Evolutionary conservation across 1,140 invertebrate species (phyloP), one percentile per base, ranked within the genome.

Genomic region (Saccostrea echinata): DNA sequence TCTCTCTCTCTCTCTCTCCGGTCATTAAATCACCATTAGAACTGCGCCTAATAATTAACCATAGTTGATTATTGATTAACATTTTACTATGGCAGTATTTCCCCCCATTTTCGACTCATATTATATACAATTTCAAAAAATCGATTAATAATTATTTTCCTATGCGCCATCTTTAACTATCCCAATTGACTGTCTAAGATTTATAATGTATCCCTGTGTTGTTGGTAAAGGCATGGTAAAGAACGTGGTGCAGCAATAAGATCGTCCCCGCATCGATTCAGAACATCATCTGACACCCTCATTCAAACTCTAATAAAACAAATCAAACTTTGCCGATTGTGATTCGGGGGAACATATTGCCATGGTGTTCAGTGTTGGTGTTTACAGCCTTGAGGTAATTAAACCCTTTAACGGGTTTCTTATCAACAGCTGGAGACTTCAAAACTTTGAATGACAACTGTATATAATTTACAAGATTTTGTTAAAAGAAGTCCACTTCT

Each of bases 1-100:
- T 76, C 68, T 76, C 68, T 76, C 68, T 76, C 68, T 76, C 68
- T 76, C 68, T 76, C 68, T 71, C 64, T 71, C 64, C 27, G 64
- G 64, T 27, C 24, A 76, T 76, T 76, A 76, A 33, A 30, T 76
- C 68, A 9, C 68, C 68, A 76, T 76, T 76, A 76, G 30, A 27
- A 76, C 68, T 76, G 68, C 68, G 68, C 68, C 68, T 76, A 76
- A 30, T 30, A 76, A 30, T 76, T 76, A 30, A 76, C 68, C 68
- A 27, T 2, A 24, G 68, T 76, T 76, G n/a, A 30, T 76, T 76
- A 76, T 76, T 76, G 68, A 76, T 76, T 76, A 76, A 76, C 68
- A 76, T 76, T 76, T 76, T 76, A 30, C 68, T 27, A 76, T 76
- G 16, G 68, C 68, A 76, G 24, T 30, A 76, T 76, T 76, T 76